Conservation (phyloP, 2,113 vertebrate species). For the Leptodactylus fuscus region DNA sequence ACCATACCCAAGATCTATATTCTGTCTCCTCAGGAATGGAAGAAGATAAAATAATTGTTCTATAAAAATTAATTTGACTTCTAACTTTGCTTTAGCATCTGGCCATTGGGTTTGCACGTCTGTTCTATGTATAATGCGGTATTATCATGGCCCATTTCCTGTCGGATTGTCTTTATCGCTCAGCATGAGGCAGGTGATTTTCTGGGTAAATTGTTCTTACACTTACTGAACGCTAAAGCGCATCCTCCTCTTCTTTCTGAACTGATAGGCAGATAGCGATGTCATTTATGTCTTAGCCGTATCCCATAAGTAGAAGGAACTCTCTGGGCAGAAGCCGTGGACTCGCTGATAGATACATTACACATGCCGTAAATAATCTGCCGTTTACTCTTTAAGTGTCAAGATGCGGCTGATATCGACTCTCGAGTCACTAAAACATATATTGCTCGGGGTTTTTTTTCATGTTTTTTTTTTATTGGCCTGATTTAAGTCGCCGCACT, state of each 20-base stretch:
- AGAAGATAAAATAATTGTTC: neutral
- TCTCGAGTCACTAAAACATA: constrained; percentile 68
- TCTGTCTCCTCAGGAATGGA: neutral
- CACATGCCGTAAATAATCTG: constrained; percentile 65
- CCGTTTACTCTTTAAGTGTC: constrained; percentile 72
- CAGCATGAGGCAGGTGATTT: constrained; percentile 71
- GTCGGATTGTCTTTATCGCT: constrained; percentile 75
- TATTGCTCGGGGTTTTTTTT: too few species aligned
- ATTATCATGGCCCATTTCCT: constrained; percentile 77
- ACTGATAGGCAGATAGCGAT: constrained; percentile 71
- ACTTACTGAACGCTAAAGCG: constrained; percentile 73
- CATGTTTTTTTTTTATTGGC: constrained; percentile 68
- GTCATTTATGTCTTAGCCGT: constrained; percentile 77
- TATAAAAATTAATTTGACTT: constrained; percentile 6
- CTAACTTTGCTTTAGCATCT: constrained; percentile 61
- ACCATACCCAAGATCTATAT: too few species aligned
- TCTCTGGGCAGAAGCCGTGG: constrained; percentile 65
- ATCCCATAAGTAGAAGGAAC: constrained; percentile 65
- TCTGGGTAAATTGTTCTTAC: constrained; percentile 76
- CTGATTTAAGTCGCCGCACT: constrained; percentile 70
- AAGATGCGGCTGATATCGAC: constrained; percentile 69
- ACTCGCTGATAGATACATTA: constrained; percentile 70
- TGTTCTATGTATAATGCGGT: constrained; percentile 71
- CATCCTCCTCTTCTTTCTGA: constrained; percentile 65
- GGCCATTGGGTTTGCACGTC: constrained; percentile 73